Base-by-base conservation (phyloP, 1,140 invertebrate genomes). In the Dreissena rostriformis region DNA sequence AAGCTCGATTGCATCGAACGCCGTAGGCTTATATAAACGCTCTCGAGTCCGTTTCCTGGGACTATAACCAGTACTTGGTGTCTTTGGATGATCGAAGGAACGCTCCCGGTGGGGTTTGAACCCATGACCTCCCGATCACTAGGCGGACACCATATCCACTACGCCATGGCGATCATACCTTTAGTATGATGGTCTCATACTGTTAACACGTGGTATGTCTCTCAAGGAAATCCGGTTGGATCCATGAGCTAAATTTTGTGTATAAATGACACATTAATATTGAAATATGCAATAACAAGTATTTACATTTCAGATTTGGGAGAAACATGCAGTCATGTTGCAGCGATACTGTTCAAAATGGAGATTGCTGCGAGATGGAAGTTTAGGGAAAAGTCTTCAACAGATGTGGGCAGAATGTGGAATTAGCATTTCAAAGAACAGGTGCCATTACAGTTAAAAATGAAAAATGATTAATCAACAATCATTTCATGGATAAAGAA, bases 371-470 rank as follows among this genome's bases (percentile, higher is more conserved):
- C 24, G 12, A 11, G 19, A 22, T 67, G 26, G 66, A 28, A 24
- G 22, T 67, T 14, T 24, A 67, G 12, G 24, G 26, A 67, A 28
- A 67, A 67, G 66, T 67, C 66, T 22, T n/a, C 26, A 11, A 67
- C 66, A 22, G 66, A 67, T 28, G 66, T 67, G 11, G 66, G 19
- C 24, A 12, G 66, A 14, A 67, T 67, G 66, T 67, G 19, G 66
- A 67, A 67, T 67, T 24, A 22, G 26, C 66, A 67, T 28, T 67
- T 67, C 26, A 67, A 67, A 67, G 66, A 67, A 22, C 66, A 67
- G 66, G 19, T 67, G 26, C 12, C 11, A 14, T 67, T 67, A 14
- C 24, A 67, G 11, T 22, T n/a, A 14, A 11, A 67, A 67, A 12
- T 67, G 11, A 67, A 28, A 67, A 22, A 67, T 22, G 66, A 11